phyloP scores from a whole-genome alignment of 2,797 vertebrate genomes.

The Heterohyrax brucei region DNA sequence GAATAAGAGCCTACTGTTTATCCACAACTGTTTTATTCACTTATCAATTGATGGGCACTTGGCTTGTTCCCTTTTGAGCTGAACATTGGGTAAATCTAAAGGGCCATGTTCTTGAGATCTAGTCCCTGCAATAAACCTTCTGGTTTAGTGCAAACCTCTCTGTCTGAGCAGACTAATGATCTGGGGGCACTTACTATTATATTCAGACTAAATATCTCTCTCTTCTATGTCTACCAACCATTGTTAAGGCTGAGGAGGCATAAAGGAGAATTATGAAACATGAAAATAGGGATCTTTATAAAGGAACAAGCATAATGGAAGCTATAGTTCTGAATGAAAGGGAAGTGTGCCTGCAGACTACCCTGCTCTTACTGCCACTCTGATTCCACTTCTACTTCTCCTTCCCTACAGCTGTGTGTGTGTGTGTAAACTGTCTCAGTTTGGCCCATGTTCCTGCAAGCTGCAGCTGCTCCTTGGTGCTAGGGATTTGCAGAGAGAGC shows the following conservation, averaged over 20 bases:
- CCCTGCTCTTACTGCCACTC: neutral
- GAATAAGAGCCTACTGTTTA: too few relatives aligned
- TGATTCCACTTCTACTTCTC: neutral
- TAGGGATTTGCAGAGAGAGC: neutral
- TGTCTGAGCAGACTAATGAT: neutral
- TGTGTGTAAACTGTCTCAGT: neutral
- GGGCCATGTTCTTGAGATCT: neutral
- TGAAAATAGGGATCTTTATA: slow-evolving; percentile 3
- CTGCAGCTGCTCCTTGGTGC: neutral
- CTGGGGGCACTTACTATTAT: neutral
- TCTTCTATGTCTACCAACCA: neutral
- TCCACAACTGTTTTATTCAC: too few relatives aligned
- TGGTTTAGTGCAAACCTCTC: neutral
- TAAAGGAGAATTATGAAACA: neutral
- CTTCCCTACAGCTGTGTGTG: neutral
- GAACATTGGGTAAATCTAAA: slow-evolving; percentile 2
- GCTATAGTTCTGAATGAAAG: neutral
- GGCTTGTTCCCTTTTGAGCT: neutral
- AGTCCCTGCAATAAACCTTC: neutral
- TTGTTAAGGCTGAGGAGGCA: neutral
- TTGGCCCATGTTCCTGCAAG: neutral
- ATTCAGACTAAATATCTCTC: neutral
- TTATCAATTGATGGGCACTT: too few relatives aligned
- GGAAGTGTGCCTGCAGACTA: neutral
- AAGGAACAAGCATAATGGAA: neutral